Percentiles rank a stretch among this genome's conserved stretches.
Conservation (phyloP, 1,140 invertebrate genomes). For the Phenacoccus solenopsis region DNA sequence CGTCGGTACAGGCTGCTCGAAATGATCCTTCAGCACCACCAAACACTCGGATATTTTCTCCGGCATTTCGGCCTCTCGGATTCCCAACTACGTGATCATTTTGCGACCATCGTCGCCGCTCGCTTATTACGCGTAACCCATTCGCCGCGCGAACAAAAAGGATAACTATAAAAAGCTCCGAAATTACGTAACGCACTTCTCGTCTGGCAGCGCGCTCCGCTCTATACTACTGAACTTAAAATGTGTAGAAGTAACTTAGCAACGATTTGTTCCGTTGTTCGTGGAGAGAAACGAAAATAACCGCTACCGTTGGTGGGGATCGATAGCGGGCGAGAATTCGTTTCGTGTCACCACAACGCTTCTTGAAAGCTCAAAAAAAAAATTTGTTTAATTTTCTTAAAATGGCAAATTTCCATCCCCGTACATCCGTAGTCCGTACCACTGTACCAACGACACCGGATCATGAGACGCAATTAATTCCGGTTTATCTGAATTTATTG, state of each 20-base stretch:
- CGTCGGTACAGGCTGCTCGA: conserved; percentile 19
- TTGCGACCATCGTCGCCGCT: background rate
- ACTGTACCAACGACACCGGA: too few relatives aligned
- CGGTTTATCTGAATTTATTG: too few relatives aligned
- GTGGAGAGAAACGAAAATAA: conserved; percentile 15
- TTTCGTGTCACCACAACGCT: background rate
- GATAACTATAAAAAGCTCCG: background rate
- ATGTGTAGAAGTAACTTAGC: conserved; percentile 13
- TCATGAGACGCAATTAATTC: too few relatives aligned
- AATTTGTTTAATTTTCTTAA: too few relatives aligned
- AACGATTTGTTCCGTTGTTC: conserved; percentile 8
- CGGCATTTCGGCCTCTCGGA: background rate
- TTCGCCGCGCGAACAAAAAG: background rate
- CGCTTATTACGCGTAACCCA: background rate
- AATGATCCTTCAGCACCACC: conserved; percentile 12
- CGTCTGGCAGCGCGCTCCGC: background rate
- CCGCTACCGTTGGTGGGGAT: background rate
- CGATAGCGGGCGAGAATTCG: background rate
- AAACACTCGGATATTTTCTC: conserved; percentile 8
- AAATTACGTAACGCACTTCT: background rate
- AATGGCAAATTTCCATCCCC: too few relatives aligned
- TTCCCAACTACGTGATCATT: background rate
- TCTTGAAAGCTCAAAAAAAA: background rate
- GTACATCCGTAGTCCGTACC: too few relatives aligned
- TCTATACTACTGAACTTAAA: background rate